Conservation (phyloP, 2,888 invertebrate genomes). For the Meiosimyza platycephala region DNA sequence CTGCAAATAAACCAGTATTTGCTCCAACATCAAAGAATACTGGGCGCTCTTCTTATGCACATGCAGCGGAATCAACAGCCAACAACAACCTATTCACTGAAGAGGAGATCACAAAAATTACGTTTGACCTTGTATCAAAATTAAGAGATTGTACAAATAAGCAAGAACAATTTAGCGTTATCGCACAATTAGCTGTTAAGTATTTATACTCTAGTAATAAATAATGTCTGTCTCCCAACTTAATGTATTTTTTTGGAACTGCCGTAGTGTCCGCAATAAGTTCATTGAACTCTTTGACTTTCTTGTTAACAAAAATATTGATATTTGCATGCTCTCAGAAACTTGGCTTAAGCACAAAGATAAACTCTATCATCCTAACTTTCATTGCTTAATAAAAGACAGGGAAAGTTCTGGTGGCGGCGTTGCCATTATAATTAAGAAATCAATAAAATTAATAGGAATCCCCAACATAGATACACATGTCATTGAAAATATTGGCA, state of each 20-base stretch:
- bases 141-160: conserved; percentile 36
- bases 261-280: conserved; percentile 30
- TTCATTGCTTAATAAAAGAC: not conserved
- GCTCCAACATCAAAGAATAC: too few relatives aligned
- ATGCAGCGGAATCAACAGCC: too few relatives aligned
- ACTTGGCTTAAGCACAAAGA: conserved; percentile 22
- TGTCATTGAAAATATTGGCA: not conserved
- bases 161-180: conserved; percentile 35
- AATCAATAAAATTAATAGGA: too few relatives aligned
- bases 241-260: conserved; percentile 33
- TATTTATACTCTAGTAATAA: conserved; percentile 29
- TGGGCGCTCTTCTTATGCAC: too few relatives aligned
- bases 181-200: conserved; percentile 37
- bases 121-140: conserved; percentile 27
- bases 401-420: not conserved
- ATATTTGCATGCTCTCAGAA: conserved; percentile 30
- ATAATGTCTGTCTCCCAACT: conserved; percentile 25
- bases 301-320: conserved; percentile 15
- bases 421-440: too few relatives aligned
- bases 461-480: too few relatives aligned
- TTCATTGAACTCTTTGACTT: conserved; percentile 29
- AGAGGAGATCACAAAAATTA: conserved; percentile 27
- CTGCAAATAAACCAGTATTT: too few relatives aligned
- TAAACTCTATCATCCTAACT: conserved; percentile 8
- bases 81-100: too few relatives aligned